Evolutionary conservation across 2,888 invertebrate genomes (phyloP), one percentile per base, ranked within the genome.

Genomic region (Brassicogethes aeneus): DNA sequence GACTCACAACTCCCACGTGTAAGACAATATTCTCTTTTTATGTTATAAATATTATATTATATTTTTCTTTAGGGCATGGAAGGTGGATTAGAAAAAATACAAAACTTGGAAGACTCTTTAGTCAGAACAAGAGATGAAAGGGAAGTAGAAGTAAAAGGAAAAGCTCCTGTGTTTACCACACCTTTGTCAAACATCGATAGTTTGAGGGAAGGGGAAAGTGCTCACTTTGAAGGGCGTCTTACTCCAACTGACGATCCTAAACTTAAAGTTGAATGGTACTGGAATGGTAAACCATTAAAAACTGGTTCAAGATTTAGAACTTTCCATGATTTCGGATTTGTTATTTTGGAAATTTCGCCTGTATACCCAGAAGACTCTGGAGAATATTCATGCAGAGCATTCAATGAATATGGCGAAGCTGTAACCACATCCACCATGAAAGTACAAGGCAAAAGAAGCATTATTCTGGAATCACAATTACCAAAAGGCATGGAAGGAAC

Each of bases 321-420:
- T 17, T 92, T 94, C 80, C 90, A 93, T 62, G 96, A 97, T 71
- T 96, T 97, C 68, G 96, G 97, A 42, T 95, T 94, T 63, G 95
- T 94, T 16, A 93, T 96, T 52, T 75, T 97, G 50, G 96, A 97
- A 75, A 95, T 97, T 56, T 89, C 93, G 5, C 96, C 96, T 0
- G 93, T 95, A 8, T 94, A 94, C 64, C 92, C 93, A 1, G 93
- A 94, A 73, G 96, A 97, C 65, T 88, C 92, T 16, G 95, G 94
- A 13, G 89, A 89, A 70, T 90, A 88, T 61, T 81, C 86, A 36
- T 92, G 92, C 70, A 77, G 91, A 59, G 92, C 92, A 13, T 80
- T 77, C 43, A 92, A 92, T 57, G 85, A 90, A 52, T 89, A 87
- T 53, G 92, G 92, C 35, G 86, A 92, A 69, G 92, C 92, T 41